Evolutionary conservation across 2,888 invertebrate species (phyloP).

Genomic region (Invenusta paracnida): DNA sequence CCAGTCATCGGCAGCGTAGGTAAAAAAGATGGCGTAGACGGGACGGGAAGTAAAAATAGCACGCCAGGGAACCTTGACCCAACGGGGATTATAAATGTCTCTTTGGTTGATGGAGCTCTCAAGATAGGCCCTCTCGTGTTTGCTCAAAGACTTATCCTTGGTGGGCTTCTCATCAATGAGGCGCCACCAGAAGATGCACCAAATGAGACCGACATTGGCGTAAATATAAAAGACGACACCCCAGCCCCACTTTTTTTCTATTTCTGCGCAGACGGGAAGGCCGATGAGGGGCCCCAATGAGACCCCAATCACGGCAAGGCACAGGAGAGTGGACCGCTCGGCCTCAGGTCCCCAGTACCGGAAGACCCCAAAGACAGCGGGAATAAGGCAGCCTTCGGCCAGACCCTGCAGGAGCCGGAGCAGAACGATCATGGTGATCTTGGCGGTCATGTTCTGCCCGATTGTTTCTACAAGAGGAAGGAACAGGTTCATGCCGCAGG

Average conservation of each 20-base stretch:
- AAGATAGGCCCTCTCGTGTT: constrained; percentile 41
- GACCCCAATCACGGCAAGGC: constrained; percentile 43
- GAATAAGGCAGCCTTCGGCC: constrained; percentile 44
- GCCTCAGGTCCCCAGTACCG: constrained; percentile 44
- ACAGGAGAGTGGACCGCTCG: constrained; percentile 42
- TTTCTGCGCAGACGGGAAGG: constrained; percentile 43
- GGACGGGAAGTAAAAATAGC: constrained; percentile 43
- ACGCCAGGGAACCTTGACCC: constrained; percentile 42
- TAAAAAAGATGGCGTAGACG: constrained; percentile 44
- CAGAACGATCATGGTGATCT: constrained; percentile 42
- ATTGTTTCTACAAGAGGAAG: constrained; percentile 43
- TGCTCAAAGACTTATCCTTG: constrained; percentile 42
- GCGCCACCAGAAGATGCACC: constrained; percentile 46
- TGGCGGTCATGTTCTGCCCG: constrained; percentile 38
- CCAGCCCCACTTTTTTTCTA: constrained; percentile 45
- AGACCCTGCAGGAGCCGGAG: constrained; percentile 43
- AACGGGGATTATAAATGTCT: constrained; percentile 33
- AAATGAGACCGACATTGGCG: constrained; percentile 43
- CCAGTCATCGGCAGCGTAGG: constrained; percentile 45
- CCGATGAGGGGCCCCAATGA: constrained; percentile 44
- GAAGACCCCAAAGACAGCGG: constrained; percentile 44
- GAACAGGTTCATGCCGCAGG: constrained; percentile 44
- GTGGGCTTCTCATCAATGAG: constrained; percentile 44
- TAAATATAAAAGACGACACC: constrained; percentile 45
- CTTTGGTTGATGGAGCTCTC: constrained; percentile 40